These are phyloP conservation scores for Hipparchia semele DNA, from an alignment of 2,888 invertebrate species.

Conservation along the genomic window DNA sequence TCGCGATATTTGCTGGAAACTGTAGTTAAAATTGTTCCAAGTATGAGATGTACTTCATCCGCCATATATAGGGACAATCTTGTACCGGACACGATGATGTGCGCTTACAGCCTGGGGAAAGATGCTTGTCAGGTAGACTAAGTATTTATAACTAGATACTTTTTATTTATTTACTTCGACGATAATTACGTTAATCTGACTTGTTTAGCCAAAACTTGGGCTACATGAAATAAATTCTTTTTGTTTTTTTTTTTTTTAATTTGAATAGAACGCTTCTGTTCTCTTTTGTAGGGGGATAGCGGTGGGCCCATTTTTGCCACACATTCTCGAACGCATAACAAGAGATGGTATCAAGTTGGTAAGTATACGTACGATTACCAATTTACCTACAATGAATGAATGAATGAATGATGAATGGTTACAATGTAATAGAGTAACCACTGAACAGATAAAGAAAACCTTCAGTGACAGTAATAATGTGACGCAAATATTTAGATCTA, in stretches of 20 bases:
- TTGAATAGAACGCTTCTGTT: no score
- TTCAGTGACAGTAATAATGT: no score
- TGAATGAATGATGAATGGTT: slow-evolving; percentile 15
- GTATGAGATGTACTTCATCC: slow-evolving; percentile 60
- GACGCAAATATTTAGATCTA: no score
- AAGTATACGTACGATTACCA: slow-evolving; percentile 43
- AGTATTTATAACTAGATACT: background rate
- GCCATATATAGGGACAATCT: slow-evolving; percentile 69
- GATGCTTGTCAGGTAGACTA: slow-evolving; percentile 85
- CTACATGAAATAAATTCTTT: no score
- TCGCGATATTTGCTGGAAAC: slow-evolving; percentile 77
- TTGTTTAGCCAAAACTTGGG: no score
- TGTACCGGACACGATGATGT: slow-evolving; percentile 78
- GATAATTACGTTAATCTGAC: no score
- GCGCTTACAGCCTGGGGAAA: slow-evolving; percentile 83
- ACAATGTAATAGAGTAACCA: background rate
- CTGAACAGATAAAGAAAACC: no score
- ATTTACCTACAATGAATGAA: background rate
- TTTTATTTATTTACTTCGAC: no score
- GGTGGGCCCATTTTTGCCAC: slow-evolving; percentile 85
- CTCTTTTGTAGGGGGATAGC: slow-evolving; percentile 83
- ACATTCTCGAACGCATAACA: slow-evolving; percentile 59
- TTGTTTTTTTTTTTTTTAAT: no score
- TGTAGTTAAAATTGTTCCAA: slow-evolving; percentile 69
- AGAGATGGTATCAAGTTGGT: slow-evolving; percentile 85